Evolutionary conservation across 2,888 invertebrate species (phyloP).

Genomic region (Caenorhabditis becei): DNA sequence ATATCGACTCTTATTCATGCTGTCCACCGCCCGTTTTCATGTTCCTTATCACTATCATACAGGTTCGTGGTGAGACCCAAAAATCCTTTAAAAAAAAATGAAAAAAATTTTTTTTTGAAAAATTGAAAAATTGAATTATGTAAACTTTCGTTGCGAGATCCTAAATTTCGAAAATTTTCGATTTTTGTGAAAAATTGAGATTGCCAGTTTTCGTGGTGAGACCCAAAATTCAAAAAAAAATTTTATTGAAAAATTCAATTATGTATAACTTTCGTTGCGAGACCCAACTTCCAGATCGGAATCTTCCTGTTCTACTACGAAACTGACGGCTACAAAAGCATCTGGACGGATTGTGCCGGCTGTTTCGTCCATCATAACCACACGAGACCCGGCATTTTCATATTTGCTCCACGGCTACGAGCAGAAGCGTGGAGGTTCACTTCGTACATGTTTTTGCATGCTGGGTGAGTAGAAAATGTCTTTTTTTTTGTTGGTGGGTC

Average conservation of each 20-base stretch:
- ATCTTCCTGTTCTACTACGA: constrained; percentile 84
- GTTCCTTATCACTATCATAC: constrained; percentile 90
- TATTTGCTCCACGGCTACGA: constrained; percentile 91
- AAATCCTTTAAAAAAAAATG: not conserved
- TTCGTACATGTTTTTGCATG: constrained; percentile 86
- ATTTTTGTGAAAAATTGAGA: too few species aligned
- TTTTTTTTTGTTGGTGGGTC: too few species aligned
- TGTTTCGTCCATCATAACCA: constrained; percentile 84
- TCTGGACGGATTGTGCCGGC: constrained; percentile 87
- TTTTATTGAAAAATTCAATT: too few species aligned
- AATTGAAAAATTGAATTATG: too few species aligned
- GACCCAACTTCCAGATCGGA: constrained; percentile 82
- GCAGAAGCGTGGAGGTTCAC: constrained; percentile 94
- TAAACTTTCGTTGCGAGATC: too few species aligned
- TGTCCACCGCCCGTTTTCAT: constrained; percentile 94
- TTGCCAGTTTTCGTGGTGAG: constrained; percentile 5
- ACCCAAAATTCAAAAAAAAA: not conserved
- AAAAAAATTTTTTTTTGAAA: too few species aligned
- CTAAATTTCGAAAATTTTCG: too few species aligned
- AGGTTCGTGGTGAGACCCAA: constrained; percentile 48
- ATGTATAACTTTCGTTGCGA: too few species aligned
- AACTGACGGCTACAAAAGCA: constrained; percentile 47
- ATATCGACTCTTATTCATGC: constrained; percentile 68
- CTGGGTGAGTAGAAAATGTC: constrained; percentile 63
- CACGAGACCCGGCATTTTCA: constrained; percentile 84